Evolutionary conservation across 2,797 vertebrate genomes (phyloP).

Genomic region (Acanthis flammea): DNA sequence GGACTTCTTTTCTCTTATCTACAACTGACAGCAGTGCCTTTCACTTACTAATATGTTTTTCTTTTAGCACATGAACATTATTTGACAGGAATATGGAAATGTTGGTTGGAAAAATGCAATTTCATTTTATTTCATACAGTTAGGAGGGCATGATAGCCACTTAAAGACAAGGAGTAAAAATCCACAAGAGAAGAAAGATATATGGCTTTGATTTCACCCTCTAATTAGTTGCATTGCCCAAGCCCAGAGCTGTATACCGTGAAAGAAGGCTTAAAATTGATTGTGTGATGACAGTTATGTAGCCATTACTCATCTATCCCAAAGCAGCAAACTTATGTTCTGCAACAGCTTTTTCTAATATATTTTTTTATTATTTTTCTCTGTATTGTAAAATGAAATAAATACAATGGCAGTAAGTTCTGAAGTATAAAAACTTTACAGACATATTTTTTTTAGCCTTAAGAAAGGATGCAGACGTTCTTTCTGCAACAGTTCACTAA

Average conservation of each 20-base stretch:
- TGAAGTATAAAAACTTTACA: background rate
- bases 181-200: constrained; percentile 17
- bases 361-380: background rate
- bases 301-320: constrained; percentile 33
- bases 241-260: background rate
- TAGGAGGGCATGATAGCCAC: background rate
- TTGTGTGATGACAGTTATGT: constrained; percentile 40
- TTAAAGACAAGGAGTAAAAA: constrained; percentile 5
- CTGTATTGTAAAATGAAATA: background rate
- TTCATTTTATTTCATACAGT: background rate
- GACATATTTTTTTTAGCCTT: background rate
- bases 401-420: background rate
- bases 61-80: background rate
- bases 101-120: background rate
- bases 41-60: background rate
- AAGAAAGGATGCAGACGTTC: background rate
- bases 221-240: constrained; percentile 1
- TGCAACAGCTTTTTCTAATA: constrained; percentile 24
- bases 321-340: constrained; percentile 5
- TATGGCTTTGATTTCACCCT: constrained; percentile 36
- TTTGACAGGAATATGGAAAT: background rate
- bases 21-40: background rate
- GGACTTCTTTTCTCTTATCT: background rate
- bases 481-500: background rate
- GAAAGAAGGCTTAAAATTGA: constrained; percentile 34